These are phyloP conservation scores for Gymnodraco acuticeps DNA, from an alignment of 2,797 vertebrate genomes.

Conservation along the genomic window DNA sequence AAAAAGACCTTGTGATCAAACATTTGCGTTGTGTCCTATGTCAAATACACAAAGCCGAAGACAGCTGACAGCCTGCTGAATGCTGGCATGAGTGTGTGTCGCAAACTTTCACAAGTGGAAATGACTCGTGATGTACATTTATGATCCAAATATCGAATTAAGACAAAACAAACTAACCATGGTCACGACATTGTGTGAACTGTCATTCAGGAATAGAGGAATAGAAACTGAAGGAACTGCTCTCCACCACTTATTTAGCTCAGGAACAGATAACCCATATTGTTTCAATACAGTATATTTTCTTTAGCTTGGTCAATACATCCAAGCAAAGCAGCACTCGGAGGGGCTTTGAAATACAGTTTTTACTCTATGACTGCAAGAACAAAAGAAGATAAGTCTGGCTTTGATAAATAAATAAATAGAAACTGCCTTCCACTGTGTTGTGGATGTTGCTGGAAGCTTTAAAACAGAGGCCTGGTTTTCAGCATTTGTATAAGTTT, in stretches of 20 bases:
- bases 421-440: neutral
- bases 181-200: conserved; percentile 1
- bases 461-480: neutral
- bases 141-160: neutral
- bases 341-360: neutral
- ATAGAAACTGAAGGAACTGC: neutral
- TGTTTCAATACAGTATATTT: neutral
- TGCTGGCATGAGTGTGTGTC: neutral
- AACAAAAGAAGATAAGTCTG: neutral
- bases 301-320: neutral
- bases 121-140: conserved; percentile 26
- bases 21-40: conserved; percentile 6
- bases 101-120: conserved; percentile 9
- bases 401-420: neutral
- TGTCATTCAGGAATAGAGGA: conserved; percentile 4
- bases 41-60: conserved; percentile 26
- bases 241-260: neutral
- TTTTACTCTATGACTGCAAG: neutral
- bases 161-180: conserved; percentile 3
- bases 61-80: conserved; percentile 4
- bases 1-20: conserved; percentile 36
- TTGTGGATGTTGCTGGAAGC: too few relatives aligned
- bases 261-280: neutral
- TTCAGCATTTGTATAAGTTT: neutral
- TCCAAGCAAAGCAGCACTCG: neutral